Evolutionary conservation across 2,888 invertebrate genomes (phyloP).

Genomic region (Drosophila kokeensis): DNA sequence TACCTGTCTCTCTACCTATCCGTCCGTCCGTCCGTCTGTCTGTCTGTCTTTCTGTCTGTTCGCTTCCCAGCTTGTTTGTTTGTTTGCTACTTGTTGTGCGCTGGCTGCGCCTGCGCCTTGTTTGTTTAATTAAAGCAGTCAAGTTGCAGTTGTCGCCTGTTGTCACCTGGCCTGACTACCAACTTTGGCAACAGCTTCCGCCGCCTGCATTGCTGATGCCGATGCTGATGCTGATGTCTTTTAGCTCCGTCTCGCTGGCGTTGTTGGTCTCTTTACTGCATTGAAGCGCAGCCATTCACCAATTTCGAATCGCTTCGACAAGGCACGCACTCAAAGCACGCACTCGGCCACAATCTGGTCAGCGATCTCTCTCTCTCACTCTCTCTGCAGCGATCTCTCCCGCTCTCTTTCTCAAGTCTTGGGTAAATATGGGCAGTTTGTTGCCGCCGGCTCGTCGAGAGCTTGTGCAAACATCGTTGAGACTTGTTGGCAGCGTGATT

Average conservation of each 20-base stretch:
- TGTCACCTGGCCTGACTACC: constrained; percentile 51
- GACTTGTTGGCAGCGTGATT: constrained; percentile 81
- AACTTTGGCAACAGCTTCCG: constrained; percentile 81
- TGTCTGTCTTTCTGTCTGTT: background rate
- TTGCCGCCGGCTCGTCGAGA: constrained; percentile 45
- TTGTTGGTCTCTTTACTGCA: constrained; percentile 67
- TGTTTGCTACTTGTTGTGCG: constrained; percentile 31
- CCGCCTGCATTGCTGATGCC: constrained; percentile 38
- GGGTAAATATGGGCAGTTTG: constrained; percentile 65
- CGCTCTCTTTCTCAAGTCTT: constrained; percentile 65
- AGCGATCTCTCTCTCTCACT: constrained; percentile 39
- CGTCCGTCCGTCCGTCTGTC: background rate
- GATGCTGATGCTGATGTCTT: background rate
- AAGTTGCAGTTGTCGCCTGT: constrained; percentile 44
- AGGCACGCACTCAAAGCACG: constrained; percentile 46
- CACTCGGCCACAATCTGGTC: constrained; percentile 19
- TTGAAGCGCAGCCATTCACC: constrained; percentile 77
- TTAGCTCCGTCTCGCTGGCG: constrained; percentile 3
- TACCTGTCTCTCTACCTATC: constrained; percentile 47
- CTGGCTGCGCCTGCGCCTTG: constrained; percentile 52
- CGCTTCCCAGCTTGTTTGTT: constrained; percentile 26
- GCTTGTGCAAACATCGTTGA: constrained; percentile 78
- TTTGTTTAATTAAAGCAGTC: constrained; percentile 77
- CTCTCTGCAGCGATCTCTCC: constrained; percentile 13
- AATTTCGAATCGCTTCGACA: constrained; percentile 51